These are phyloP conservation scores for Euura lappo DNA, from an alignment of 1,140 invertebrate genomes.

Conservation along the genomic window DNA sequence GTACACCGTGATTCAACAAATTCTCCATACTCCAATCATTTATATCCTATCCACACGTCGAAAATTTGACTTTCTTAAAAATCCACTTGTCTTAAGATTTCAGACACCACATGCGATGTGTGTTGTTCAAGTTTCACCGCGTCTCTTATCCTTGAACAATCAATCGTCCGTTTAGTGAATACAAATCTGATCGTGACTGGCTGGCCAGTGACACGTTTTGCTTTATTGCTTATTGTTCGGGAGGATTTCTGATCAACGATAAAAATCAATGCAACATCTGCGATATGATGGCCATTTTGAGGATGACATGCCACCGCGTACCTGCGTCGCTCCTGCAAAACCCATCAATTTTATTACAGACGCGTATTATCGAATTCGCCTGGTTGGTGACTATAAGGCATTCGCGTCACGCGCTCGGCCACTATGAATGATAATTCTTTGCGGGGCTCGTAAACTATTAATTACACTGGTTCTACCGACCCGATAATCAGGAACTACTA, in stretches of 20 bases:
- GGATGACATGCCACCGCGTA: background rate
- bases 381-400: background rate
- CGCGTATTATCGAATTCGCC: background rate
- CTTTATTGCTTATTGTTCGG: background rate
- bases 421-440: conserved; percentile 30
- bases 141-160: no score
- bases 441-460: conserved; percentile 27
- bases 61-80: no score
- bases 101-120: no score
- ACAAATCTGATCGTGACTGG: no score
- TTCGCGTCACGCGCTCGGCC: conserved; percentile 21
- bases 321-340: background rate
- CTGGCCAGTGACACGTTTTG: background rate
- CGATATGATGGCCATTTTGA: background rate
- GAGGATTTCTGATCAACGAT: background rate
- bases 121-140: no score
- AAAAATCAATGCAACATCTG: background rate
- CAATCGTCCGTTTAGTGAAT: no score
- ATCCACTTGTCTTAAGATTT: no score
- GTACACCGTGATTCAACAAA: no score
- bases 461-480: conserved; percentile 21
- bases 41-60: no score
- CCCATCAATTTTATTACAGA: background rate
- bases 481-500: conserved; percentile 24
- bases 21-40: no score